phyloP scores from a whole-genome alignment of 2,113 vertebrate genomes.

The Tilapia sparmanii region DNA sequence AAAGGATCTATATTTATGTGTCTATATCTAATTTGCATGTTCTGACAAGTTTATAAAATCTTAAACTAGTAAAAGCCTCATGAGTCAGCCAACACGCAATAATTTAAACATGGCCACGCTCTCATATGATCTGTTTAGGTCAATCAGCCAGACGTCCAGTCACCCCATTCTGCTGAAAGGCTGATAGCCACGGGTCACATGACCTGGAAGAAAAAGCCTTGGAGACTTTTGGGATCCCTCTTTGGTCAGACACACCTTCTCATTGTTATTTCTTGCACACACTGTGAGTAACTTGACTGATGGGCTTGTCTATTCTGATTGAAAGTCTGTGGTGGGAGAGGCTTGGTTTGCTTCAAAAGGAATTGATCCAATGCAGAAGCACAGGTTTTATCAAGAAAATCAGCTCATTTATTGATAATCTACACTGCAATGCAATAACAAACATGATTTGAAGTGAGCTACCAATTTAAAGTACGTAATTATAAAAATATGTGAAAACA shows the following conservation, averaged over 20 bases:
- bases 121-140: neutral
- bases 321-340: neutral
- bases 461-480: neutral
- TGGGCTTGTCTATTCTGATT: neutral
- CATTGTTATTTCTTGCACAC: neutral
- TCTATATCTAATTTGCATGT: neutral
- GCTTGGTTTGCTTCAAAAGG: neutral
- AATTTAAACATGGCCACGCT: neutral
- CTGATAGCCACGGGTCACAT: constrained; percentile 73
- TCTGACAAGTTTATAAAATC: neutral
- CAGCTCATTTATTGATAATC: neutral
- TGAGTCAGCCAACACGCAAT: neutral
- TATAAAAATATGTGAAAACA: neutral
- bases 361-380: neutral
- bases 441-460: neutral
- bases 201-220: constrained; percentile 75
- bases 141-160: constrained; percentile 1
- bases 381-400: neutral
- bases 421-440: neutral
- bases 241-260: constrained; percentile 55
- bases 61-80: neutral
- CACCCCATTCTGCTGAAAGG: constrained; percentile 51
- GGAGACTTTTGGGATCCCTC: constrained; percentile 68
- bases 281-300: neutral
- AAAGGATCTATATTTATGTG: neutral